Evolutionary conservation across 1,140 invertebrate genomes (phyloP).

Genomic region (Thaumatotibia leucotreta): DNA sequence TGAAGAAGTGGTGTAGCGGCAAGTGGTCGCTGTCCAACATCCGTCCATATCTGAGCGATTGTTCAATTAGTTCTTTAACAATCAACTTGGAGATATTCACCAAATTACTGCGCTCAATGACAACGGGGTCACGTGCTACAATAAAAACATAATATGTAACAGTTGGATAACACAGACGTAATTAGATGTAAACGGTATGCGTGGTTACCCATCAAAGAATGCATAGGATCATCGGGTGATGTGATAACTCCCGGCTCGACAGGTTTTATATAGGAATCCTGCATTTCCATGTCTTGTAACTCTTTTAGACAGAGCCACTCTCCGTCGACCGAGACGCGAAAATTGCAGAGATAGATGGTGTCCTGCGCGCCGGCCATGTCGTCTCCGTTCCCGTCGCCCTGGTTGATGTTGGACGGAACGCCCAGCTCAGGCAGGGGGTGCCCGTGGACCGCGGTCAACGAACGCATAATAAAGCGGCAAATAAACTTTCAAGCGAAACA

Average conservation of each 20-base stretch:
- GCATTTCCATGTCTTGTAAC: slow-evolving; percentile 92
- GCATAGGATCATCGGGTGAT: slow-evolving; percentile 76
- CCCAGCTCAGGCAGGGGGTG: slow-evolving; percentile 62
- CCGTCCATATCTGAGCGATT: slow-evolving; percentile 93
- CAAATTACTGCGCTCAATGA: slow-evolving; percentile 96
- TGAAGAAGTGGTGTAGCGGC: slow-evolving; percentile 98
- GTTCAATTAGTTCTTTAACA: slow-evolving; percentile 97
- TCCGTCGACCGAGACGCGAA: slow-evolving; percentile 96
- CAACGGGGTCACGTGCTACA: slow-evolving; percentile 92
- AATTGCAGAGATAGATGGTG: slow-evolving; percentile 98
- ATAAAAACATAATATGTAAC: slow-evolving; percentile 29
- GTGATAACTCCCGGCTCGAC: slow-evolving; percentile 76
- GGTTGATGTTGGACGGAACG: slow-evolving; percentile 50
- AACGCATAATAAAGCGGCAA: slow-evolving; percentile 74
- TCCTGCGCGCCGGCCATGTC: slow-evolving; percentile 93
- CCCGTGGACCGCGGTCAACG: slow-evolving; percentile 59
- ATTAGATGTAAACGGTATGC: not conserved
- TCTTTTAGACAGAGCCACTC: slow-evolving; percentile 98
- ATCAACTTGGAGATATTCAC: slow-evolving; percentile 98
- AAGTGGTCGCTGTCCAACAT: slow-evolving; percentile 97
- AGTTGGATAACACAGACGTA: slow-evolving; percentile 9
- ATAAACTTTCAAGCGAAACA: slow-evolving; percentile 67
- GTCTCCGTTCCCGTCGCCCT: slow-evolving; percentile 50
- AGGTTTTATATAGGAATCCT: slow-evolving; percentile 79
- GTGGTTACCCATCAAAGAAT: slow-evolving; percentile 70